Evolutionary conservation across 2,797 vertebrate genomes (phyloP).

Genomic region (Falco cherrug): DNA sequence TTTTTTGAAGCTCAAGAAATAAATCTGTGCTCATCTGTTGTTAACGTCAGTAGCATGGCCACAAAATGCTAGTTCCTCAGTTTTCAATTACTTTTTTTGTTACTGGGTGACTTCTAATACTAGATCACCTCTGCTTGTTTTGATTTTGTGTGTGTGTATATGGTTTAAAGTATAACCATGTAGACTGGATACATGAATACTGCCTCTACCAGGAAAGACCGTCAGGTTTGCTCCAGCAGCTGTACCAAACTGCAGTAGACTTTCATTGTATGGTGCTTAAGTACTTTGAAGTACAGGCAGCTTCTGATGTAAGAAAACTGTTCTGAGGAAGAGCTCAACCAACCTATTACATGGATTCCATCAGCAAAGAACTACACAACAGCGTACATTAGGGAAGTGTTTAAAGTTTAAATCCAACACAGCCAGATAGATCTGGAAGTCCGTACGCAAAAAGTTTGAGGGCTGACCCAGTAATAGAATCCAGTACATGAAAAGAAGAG

Average conservation of each 20-base stretch:
- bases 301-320: not conserved
- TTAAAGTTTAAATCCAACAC: not conserved
- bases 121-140: not conserved
- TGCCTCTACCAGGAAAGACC: not conserved
- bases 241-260: not conserved
- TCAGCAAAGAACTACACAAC: not conserved
- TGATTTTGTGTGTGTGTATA: no score
- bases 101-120: not conserved
- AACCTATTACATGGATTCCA: not conserved
- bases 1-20: not conserved
- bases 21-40: not conserved
- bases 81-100: not conserved
- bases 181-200: not conserved
- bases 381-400: not conserved
- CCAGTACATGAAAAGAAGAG: not conserved
- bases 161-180: not conserved
- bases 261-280: not conserved
- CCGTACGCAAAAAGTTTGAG: not conserved
- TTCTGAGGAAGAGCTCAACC: not conserved
- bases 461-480: not conserved
- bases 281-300: not conserved
- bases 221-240: not conserved
- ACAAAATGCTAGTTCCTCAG: fast-evolving
- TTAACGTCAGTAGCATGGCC: not conserved
- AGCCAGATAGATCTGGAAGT: not conserved